phyloP scores from a whole-genome alignment of 2,888 invertebrate genomes.

The Acleris laterana region DNA sequence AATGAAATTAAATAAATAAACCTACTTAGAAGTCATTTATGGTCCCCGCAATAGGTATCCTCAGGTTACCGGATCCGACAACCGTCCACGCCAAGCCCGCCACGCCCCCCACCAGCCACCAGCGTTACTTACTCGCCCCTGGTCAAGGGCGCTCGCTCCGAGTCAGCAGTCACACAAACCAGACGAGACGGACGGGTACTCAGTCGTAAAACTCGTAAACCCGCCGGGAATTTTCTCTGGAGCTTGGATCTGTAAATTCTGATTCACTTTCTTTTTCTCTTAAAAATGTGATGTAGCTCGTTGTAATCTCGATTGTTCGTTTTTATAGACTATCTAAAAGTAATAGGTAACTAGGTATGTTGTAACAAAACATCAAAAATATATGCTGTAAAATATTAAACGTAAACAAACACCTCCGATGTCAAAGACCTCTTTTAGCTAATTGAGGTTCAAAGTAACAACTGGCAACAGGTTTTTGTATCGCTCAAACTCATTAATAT shows the following conservation, averaged over 20 bases:
- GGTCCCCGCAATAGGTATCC: neutral
- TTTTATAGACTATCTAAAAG: no score
- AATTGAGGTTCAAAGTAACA: conserved; percentile 31
- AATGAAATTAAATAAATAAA: no score
- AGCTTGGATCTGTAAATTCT: neutral
- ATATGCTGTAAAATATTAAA: conserved; percentile 3
- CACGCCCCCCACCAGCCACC: neutral
- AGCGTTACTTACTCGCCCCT: neutral
- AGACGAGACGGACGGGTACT: conserved; percentile 1
- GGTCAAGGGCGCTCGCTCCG: conserved; percentile 8
- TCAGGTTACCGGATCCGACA: neutral
- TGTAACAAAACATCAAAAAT: neutral
- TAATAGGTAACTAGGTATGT: no score
- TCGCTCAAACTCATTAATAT: neutral
- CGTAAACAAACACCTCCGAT: conserved; percentile 24
- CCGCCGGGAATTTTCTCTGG: conserved; percentile 1
- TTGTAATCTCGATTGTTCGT: no score
- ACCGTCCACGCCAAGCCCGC: neutral
- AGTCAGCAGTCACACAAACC: conserved; percentile 11
- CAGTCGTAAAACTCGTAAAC: conserved; percentile 7
- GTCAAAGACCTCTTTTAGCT: conserved; percentile 35
- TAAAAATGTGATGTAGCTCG: no score
- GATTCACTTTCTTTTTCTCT: conserved; percentile 2
- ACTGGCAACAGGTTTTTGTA: conserved; percentile 11
- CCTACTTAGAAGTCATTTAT: no score